phyloP scores from a whole-genome alignment of 1,140 invertebrate species.

The Drosophila parabipectinata region DNA sequence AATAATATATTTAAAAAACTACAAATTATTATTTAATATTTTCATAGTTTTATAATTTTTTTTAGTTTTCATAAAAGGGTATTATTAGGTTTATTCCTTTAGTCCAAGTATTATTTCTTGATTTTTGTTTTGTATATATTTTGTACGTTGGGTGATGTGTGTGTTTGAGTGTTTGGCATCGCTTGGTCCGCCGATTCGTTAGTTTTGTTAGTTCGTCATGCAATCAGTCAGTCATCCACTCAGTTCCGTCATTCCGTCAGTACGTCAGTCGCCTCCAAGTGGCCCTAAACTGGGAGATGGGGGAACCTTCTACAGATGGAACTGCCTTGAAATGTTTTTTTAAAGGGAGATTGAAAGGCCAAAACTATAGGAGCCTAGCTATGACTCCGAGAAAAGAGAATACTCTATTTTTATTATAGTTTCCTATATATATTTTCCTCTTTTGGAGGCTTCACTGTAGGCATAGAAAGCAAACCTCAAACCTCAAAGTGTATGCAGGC shows the following conservation, averaged over 20 bases:
- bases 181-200: slow-evolving; percentile 68
- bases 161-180: slow-evolving; percentile 51
- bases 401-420: not conserved
- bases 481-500: slow-evolving; percentile 27
- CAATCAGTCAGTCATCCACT: slow-evolving; percentile 74
- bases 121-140: slow-evolving; percentile 15
- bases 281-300: slow-evolving; percentile 63
- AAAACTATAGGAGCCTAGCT: slow-evolving; percentile 13
- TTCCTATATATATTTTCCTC: too few relatives aligned
- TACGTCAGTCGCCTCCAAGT: slow-evolving; percentile 60
- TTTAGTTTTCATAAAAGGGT: not conserved
- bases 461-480: slow-evolving; percentile 29
- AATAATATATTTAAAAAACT: not conserved
- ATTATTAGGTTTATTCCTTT: not conserved
- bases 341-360: slow-evolving; percentile 5
- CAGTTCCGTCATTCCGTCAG: slow-evolving; percentile 35
- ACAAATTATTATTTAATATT: too few relatives aligned
- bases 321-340: not conserved
- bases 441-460: slow-evolving; percentile 1
- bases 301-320: slow-evolving; percentile 15
- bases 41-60: too few relatives aligned
- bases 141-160: slow-evolving; percentile 40
- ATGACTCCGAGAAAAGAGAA: not conserved
- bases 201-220: slow-evolving; percentile 77
- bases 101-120: not conserved